Evolutionary conservation across 1,140 invertebrate species (phyloP).

Genomic region (Pemphigus obesinymphae): DNA sequence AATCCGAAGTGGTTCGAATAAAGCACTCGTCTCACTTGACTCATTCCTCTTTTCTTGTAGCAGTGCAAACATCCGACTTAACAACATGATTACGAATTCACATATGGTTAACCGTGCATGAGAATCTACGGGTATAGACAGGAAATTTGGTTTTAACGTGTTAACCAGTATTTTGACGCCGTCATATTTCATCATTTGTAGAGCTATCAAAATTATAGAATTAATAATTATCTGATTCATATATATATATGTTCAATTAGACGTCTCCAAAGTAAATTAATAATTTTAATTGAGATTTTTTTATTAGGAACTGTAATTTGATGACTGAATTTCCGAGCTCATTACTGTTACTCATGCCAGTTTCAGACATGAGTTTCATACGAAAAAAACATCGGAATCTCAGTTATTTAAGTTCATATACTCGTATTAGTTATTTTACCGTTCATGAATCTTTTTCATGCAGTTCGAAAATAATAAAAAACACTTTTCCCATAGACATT

Average conservation of each 20-base stretch:
- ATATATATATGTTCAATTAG: too few relatives aligned
- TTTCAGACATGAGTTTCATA: too few relatives aligned
- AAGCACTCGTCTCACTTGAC: neutral
- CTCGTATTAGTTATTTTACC: too few relatives aligned
- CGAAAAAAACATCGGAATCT: too few relatives aligned
- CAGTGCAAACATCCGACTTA: neutral
- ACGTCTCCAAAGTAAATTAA: too few relatives aligned
- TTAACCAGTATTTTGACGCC: neutral
- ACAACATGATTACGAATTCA: neutral
- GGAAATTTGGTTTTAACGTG: neutral
- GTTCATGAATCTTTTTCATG: too few relatives aligned
- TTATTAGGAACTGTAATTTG: neutral
- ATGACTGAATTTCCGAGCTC: too few relatives aligned
- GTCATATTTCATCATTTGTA: neutral
- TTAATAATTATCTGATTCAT: neutral
- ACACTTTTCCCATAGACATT: too few relatives aligned
- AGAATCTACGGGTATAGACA: neutral
- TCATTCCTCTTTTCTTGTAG: neutral
- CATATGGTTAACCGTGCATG: neutral
- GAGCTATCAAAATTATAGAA: neutral
- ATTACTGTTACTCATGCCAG: too few relatives aligned
- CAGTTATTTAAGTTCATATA: too few relatives aligned
- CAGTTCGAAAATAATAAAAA: too few relatives aligned
- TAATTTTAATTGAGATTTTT: neutral
- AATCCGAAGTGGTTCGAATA: neutral